A percentile compares a stretch with the other conserved stretches of the same genome.
These are phyloP conservation scores for Drosophila ironensis DNA, from an alignment of 1,140 invertebrate genomes.

Conservation along the genomic window DNA sequence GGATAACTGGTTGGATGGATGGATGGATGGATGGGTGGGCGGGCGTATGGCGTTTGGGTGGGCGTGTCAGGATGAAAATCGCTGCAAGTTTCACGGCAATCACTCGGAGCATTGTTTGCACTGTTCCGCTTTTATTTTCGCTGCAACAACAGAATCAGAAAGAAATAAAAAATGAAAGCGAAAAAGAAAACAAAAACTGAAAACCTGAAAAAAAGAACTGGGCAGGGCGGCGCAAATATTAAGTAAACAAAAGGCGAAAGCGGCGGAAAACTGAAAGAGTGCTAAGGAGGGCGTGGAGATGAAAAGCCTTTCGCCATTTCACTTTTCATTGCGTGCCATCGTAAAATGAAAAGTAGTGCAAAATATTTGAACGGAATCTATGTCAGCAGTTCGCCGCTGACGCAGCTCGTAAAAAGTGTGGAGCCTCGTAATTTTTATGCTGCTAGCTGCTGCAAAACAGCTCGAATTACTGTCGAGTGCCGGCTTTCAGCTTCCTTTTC, in stretches of 20 bases:
- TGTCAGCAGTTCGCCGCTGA: conserved; percentile 45
- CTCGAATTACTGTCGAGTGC: conserved; percentile 19
- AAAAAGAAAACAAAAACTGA: too few relatives aligned
- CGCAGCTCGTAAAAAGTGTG: conserved; percentile 28
- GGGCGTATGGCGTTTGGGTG: conserved; percentile 1
- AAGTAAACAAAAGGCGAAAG: conserved; percentile 54
- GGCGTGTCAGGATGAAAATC: conserved; percentile 28
- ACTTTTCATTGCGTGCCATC: conserved; percentile 64
- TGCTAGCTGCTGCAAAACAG: conserved; percentile 3
- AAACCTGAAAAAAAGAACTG: conserved; percentile 5
- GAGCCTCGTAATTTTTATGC: conserved; percentile 31
- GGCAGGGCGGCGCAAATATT: conserved; percentile 42
- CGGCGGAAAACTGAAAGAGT: conserved; percentile 21
- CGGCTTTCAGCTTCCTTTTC: not conserved
- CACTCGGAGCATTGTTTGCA: conserved; percentile 60
- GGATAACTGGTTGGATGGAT: conserved; percentile 10
- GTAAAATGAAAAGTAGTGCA: conserved; percentile 67
- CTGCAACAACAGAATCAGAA: conserved; percentile 48
- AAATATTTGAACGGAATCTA: conserved; percentile 70
- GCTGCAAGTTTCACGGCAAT: conserved; percentile 47
- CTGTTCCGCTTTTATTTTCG: conserved; percentile 53
- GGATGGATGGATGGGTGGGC: conserved; percentile 8
- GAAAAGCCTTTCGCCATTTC: conserved; percentile 52
- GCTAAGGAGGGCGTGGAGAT: conserved; percentile 6
- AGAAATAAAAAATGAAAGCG: conserved; percentile 17